Evolutionary conservation across 2,888 invertebrate genomes (phyloP).

Genomic region (Aquatica leii): DNA sequence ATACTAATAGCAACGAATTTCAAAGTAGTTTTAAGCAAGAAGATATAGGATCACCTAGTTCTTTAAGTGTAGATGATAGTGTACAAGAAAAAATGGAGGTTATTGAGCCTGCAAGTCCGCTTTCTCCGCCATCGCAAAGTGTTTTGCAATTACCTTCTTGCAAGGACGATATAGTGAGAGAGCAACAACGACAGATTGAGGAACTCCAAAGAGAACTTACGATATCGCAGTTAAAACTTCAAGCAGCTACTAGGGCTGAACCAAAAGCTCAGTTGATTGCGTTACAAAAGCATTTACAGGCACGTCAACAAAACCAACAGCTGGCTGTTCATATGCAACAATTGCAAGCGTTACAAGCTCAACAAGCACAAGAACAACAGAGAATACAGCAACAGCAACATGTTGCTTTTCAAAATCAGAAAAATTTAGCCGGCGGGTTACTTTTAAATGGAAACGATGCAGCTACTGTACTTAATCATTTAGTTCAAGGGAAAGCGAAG

Average conservation of each 20-base stretch:
- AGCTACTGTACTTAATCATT: constrained; percentile 63
- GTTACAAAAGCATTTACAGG: constrained; percentile 57
- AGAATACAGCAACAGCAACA: constrained; percentile 64
- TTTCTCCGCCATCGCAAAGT: constrained; percentile 42
- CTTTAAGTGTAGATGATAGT: constrained; percentile 47
- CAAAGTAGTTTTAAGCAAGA: constrained; percentile 63
- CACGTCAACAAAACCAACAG: constrained; percentile 65
- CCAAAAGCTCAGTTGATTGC: constrained; percentile 56
- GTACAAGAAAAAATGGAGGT: constrained; percentile 58
- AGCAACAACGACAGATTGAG: constrained; percentile 87
- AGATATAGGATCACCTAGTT: constrained; percentile 54
- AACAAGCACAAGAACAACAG: constrained; percentile 59
- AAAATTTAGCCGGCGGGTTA: constrained; percentile 62
- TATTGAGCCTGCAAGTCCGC: constrained; percentile 62
- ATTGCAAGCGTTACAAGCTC: constrained; percentile 68
- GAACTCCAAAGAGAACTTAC: constrained; percentile 84
- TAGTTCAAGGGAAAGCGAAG: constrained; percentile 63
- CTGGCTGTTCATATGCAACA: constrained; percentile 67
- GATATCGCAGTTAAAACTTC: constrained; percentile 78
- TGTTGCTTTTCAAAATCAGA: constrained; percentile 60
- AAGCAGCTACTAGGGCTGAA: constrained; percentile 64
- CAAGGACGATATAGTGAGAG: constrained; percentile 78
- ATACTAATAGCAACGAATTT: constrained; percentile 44
- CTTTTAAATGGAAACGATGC: constrained; percentile 71
- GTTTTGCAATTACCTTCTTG: constrained; percentile 31